Base-by-base conservation (phyloP, 2,113 vertebrate species). In the Oenanthe melanoleuca region DNA sequence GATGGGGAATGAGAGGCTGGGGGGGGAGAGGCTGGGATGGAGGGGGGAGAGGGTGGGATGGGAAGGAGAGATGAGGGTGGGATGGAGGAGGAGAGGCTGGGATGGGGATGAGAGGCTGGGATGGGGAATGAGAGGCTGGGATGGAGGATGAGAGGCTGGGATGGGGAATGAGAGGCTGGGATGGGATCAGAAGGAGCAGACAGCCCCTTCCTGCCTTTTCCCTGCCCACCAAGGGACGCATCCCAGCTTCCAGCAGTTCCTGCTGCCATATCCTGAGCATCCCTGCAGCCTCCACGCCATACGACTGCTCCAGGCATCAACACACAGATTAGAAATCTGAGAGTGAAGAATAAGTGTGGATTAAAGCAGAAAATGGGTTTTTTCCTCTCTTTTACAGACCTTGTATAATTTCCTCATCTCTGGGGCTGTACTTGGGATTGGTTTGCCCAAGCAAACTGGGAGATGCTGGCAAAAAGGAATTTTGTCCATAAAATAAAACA, bases 231-330 rank as follows among this genome's bases (percentile, higher is more conserved):
- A 2, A 19, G 21, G n/a, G 29, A 22, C 5, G 9, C 15, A 20
- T 28, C 53, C 65, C 5, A 1, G n/a, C 22, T 19, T 22, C 57
- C 40, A 50, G 61, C 3, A 0, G 25, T 6, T 81, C 31, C 40
- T 1, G 2, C 53, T 11, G 29, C 57, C 0, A 0, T 18, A 9
- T 18, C 45, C 56, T 3, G 2, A 70, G 40, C 49, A 37, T 33
- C n/a, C 60, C 9, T 53, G 31, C 75, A 65, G 61, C 47, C 71
- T 34, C 52, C 50, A 10, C 0, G 6, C 65, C 33, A 1, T 6
- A 7, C 1, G 0, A 75, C 45, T 5, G 24, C 80, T 56, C 40
- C 1, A 0, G 89, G 66, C 86, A 81, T 57, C 82, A 63, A 84
- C 60, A 70, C 26, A 16, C 2, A 6, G 50, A 38, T 57, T 24